These are phyloP conservation scores for Florisuga fusca DNA, from an alignment of 2,797 vertebrate genomes.

Conservation along the genomic window DNA sequence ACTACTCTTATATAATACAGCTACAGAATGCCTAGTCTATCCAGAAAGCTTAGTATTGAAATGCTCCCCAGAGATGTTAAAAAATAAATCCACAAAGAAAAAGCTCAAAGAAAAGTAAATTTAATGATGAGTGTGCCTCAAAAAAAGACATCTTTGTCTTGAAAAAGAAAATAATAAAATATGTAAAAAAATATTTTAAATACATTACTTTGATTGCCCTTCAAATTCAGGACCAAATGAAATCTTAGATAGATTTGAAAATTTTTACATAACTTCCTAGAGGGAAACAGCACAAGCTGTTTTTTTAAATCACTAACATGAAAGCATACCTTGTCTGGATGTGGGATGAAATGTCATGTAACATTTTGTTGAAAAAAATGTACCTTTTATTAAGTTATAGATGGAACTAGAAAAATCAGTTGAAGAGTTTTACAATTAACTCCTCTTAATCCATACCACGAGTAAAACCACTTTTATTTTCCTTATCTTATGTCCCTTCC, in stretches of 20 bases:
- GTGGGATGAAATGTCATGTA: background rate
- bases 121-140: background rate
- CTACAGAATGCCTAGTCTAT: background rate
- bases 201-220: background rate
- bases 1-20: background rate
- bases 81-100: no score
- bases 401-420: background rate
- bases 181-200: background rate
- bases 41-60: background rate
- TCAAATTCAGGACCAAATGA: background rate
- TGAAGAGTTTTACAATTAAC: background rate
- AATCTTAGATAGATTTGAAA: background rate
- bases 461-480: background rate
- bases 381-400: background rate
- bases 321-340: background rate
- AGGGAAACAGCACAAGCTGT: background rate
- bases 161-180: background rate
- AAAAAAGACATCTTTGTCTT: background rate
- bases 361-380: background rate
- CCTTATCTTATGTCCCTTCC: background rate
- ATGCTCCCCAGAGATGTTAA: background rate
- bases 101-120: background rate
- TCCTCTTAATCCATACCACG: background rate
- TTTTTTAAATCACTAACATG: background rate
- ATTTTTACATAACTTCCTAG: background rate